Base-by-base conservation (phyloP, 1,140 invertebrate genomes). In the Physella acuta region DNA sequence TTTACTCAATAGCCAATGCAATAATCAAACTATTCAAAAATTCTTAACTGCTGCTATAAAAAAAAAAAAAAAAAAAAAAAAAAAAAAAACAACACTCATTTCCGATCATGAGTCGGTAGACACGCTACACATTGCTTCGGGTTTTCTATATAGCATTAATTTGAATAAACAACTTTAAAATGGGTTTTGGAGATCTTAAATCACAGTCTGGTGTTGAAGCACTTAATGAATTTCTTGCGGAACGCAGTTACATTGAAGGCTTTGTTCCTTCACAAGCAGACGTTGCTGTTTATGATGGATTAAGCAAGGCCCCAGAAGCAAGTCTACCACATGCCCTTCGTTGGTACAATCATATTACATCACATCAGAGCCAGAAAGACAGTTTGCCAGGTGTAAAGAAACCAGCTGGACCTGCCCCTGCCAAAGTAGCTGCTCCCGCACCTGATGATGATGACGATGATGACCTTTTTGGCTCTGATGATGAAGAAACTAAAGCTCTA, bases 261-360 rank as follows among this genome's bases (percentile, higher is more conserved):
- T 97, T 90, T 83, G 86, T 90, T 79, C 90, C 94, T 77, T 91
- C 91, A 77, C 90, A 94, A 87, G 92, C 91, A 62, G 95, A 98
- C 89, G 88, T 91, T 67, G 89, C 90, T 75, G 91, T 94, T 51
- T 93, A 93, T 76, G 89, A 92, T 76, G 88, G 90, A 66, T 81
- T 98, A 55, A 88, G 88, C 68, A 91, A 91, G 79, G 87, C 90
- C 55, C 94, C 95, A 59, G 82, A 87, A 66, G 85, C 87, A 30
- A 89, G 77, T 86, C 84, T 91, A 64, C 86, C 90, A 36, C 91
- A 98, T 86, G 91, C 90, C 70, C 87, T 93, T 33, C 89, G 97
- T 75, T 99, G 95, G 95, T 98, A 95, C 87, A 95, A 92, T 75
- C 94, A 98, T 80, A 96, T 99, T 77, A 91, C 92, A 72, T 95